phyloP scores from a whole-genome alignment of 1,140 invertebrate species.

The Sarcophaga bullata region DNA sequence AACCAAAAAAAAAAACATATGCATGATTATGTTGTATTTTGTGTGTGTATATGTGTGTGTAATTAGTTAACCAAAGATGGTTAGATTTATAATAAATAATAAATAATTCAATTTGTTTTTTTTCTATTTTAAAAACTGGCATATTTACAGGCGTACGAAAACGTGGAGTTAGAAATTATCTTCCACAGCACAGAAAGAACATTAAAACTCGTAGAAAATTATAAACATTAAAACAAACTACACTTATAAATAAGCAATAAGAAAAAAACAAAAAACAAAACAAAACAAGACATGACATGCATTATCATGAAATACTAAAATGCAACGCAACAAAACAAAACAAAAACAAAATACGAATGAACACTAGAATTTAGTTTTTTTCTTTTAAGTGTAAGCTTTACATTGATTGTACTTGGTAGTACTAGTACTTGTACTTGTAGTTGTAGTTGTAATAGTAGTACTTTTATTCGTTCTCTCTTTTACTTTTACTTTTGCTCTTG shows the following conservation, averaged over 20 bases:
- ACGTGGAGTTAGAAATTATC: conserved; percentile 34
- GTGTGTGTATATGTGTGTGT: background rate
- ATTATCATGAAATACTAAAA: background rate
- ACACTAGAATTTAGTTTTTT: background rate
- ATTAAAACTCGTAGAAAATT: conserved; percentile 7
- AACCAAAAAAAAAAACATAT: no score
- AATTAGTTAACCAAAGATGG: background rate
- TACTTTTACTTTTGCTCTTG: background rate
- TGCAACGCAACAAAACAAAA: background rate
- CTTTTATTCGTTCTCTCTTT: background rate
- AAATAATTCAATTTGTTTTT: background rate
- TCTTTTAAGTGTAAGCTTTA: background rate
- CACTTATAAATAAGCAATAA: background rate
- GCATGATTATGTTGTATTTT: no score
- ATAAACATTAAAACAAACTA: background rate
- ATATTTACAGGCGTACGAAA: conserved; percentile 39
- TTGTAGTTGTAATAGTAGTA: conserved; percentile 2
- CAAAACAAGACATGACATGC: conserved; percentile 13
- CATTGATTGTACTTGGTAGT: conserved; percentile 29
- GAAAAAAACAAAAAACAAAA: background rate
- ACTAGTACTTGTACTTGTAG: conserved; percentile 43
- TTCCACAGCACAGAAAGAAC: conserved; percentile 9
- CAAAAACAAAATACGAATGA: background rate
- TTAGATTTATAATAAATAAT: background rate
- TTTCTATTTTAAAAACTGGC: conserved; percentile 28